phyloP scores from a whole-genome alignment of 1,140 invertebrate species.

The Lineus longissimus region DNA sequence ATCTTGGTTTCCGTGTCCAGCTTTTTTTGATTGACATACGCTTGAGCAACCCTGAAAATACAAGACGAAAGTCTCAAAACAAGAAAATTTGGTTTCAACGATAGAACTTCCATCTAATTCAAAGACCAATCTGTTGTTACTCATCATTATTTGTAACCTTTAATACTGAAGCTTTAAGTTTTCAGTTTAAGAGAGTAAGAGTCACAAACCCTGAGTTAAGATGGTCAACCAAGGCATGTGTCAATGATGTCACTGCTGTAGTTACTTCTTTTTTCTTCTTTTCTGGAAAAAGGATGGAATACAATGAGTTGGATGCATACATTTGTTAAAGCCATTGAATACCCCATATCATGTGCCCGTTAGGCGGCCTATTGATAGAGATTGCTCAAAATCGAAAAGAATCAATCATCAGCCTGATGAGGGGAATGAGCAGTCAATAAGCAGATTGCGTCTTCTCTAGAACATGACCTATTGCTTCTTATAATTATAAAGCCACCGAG shows the following conservation, averaged over 20 bases:
- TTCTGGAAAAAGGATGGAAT: slow-evolving; percentile 63
- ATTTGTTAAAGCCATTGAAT: neutral
- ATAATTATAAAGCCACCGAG: no score
- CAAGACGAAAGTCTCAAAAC: neutral
- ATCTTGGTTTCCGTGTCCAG: slow-evolving; percentile 95
- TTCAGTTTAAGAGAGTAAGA: neutral
- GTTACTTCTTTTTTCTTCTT: slow-evolving; percentile 89
- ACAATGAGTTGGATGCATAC: slow-evolving; percentile 10
- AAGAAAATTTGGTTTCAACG: slow-evolving; percentile 6
- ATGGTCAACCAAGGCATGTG: slow-evolving; percentile 91
- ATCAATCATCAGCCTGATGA: neutral
- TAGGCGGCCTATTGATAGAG: neutral
- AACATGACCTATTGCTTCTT: no score
- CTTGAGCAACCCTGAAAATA: slow-evolving; percentile 82
- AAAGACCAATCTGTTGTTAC: no score
- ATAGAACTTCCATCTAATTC: neutral
- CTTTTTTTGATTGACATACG: slow-evolving; percentile 96
- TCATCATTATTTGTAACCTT: no score
- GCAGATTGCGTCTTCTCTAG: no score
- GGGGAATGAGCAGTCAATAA: neutral
- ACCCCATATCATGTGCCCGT: slow-evolving; percentile 4
- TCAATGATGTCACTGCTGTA: slow-evolving; percentile 83
- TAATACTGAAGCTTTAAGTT: no score
- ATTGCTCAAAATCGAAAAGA: neutral
- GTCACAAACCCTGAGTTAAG: slow-evolving; percentile 88